Evolutionary conservation across 2,797 vertebrate genomes (phyloP), one percentile per base, ranked within the genome.

Genomic region (Lateolabrax maculatus): DNA sequence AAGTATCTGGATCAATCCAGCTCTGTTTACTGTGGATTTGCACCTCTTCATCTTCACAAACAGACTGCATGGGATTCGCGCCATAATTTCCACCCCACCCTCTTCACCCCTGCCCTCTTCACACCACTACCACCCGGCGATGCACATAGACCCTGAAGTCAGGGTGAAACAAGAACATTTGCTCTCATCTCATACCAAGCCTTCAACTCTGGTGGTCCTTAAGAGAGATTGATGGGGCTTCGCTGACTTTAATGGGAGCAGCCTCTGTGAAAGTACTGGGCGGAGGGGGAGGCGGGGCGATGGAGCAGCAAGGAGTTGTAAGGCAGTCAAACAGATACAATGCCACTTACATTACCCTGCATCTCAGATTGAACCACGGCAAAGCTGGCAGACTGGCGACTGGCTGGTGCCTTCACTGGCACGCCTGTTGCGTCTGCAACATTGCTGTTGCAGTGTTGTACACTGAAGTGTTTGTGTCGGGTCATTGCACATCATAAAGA

Each of bases 171-270:
- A 78, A 61, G 56, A 71, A 6, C 21, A 48, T 81, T 85, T 71
- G 39, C 74, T 69, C 37, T 69, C 29, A 71, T 52, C 87, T 87
- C 73, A 60, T 64, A 65, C 61, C 68, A 41, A 74, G 75, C 82
- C 43, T 80, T 80, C 84, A 71, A 75, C 91, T 44, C 75, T 53
- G 93, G 94, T 93, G 90, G 93, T 93, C 91, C 71, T 80, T 23
- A 64, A 77, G 77, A 64, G 64, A 90, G 84, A 90, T 89, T 75
- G 87, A 93, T 90, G 80, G 48, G 21, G 10, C 51, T 71, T 65
- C 64, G 5, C 69, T 78, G 89, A 84, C 84, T 85, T 84, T 85
- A 92, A 92, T 92, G 85, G 86, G 82, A 11, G n/a, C 68, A 41
- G 71, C 57, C 69, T 64, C 74, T 76, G 67, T 81, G 79, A 92